Evolutionary conservation across 2,797 vertebrate species (phyloP).

Genomic region (Gymnodraco acuticeps): DNA sequence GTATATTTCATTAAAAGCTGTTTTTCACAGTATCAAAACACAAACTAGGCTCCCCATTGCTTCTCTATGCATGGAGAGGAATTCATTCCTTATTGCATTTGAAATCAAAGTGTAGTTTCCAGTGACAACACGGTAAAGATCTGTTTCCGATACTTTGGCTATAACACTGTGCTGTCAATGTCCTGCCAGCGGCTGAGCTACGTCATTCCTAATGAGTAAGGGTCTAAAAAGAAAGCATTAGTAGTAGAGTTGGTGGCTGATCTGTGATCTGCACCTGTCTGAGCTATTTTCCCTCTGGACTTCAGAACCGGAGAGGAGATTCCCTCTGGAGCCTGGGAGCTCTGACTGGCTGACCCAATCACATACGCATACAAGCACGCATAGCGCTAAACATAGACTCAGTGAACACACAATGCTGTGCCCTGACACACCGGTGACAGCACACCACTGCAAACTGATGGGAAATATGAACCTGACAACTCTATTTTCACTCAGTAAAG

Average conservation of each 20-base stretch:
- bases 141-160: background rate
- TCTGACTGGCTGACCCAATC: constrained; percentile 61
- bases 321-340: constrained; percentile 71
- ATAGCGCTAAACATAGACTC: constrained; percentile 73
- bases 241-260: constrained; percentile 48
- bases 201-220: constrained; percentile 71
- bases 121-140: constrained; percentile 8
- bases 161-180: constrained; percentile 23
- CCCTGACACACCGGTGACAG: constrained; percentile 32
- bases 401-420: constrained; percentile 56
- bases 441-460: constrained; percentile 20
- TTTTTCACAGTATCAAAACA: background rate
- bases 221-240: constrained; percentile 81
- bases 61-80: background rate
- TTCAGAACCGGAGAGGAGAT: constrained; percentile 74
- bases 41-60: background rate
- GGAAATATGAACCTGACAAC: constrained; percentile 38
- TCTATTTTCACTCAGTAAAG: constrained; percentile 4
- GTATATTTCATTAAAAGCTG: background rate
- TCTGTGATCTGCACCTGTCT: constrained; percentile 80
- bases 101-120: background rate
- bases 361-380: constrained; percentile 67
- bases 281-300: constrained; percentile 70
- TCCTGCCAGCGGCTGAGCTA: constrained; percentile 29
- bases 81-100: constrained; percentile 6